These are phyloP conservation scores for Sterrhoptilus dennistouni DNA, from an alignment of 2,113 vertebrate species.

Conservation along the genomic window DNA sequence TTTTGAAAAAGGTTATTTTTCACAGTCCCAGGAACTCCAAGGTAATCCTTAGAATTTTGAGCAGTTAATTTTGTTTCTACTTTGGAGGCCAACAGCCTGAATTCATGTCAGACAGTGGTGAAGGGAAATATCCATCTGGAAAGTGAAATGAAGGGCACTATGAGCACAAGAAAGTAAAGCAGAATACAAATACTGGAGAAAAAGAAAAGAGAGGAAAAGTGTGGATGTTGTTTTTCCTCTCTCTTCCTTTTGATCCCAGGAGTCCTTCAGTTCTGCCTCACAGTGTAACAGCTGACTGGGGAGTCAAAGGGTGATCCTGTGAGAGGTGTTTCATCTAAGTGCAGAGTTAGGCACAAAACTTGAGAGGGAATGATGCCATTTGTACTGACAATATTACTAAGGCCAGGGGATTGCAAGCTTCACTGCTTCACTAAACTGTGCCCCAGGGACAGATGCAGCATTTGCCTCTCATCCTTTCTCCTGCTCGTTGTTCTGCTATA, in stretches of 20 bases:
- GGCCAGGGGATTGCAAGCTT: not conserved
- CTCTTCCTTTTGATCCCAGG: not conserved
- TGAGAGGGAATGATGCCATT: not conserved
- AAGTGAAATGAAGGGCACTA: slow-evolving; percentile 13
- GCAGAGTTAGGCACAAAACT: not conserved
- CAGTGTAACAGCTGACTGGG: not conserved
- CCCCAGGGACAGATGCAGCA: not conserved
- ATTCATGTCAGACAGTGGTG: not conserved
- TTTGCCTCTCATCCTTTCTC: not conserved
- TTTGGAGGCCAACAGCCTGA: not conserved
- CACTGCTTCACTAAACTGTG: not conserved
- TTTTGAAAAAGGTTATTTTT: slow-evolving; percentile 3
- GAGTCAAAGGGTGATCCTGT: not conserved
- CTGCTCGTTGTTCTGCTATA: not conserved
- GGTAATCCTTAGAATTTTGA: slow-evolving; percentile 17
- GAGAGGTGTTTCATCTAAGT: not conserved
- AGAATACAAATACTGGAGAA: not conserved
- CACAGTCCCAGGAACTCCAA: not conserved
- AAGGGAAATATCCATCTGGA: not conserved
- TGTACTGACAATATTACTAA: not conserved
- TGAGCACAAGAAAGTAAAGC: not conserved
- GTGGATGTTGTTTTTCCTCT: not conserved
- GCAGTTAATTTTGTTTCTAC: slow-evolving; percentile 9
- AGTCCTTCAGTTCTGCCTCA: not conserved
- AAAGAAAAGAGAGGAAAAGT: not conserved